These are phyloP conservation scores for Microctonus hyperodae DNA, from an alignment of 2,888 invertebrate species.

Conservation along the genomic window DNA sequence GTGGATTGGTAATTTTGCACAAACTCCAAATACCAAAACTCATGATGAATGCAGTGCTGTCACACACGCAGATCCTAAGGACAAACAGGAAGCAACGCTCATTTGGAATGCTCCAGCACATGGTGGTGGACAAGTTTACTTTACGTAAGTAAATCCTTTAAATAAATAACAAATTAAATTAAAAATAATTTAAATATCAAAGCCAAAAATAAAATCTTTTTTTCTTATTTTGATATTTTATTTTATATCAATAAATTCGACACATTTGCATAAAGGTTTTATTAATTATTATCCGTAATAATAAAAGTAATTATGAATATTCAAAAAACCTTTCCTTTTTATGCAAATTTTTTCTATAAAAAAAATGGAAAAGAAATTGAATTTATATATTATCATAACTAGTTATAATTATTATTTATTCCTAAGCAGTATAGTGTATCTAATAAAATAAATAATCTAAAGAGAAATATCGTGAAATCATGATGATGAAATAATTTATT, in stretches of 20 bases:
- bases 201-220: too few species aligned
- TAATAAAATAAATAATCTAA: neutral
- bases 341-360: neutral
- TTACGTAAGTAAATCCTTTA: conserved; percentile 73
- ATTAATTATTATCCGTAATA: too few species aligned
- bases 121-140: conserved; percentile 75
- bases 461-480: neutral
- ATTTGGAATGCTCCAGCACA: conserved; percentile 78
- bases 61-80: conserved; percentile 79
- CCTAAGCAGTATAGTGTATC: neutral
- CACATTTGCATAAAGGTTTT: too few species aligned
- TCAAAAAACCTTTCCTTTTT: neutral
- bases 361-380: neutral
- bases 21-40: conserved; percentile 76
- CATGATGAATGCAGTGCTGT: conserved; percentile 82
- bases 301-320: too few species aligned
- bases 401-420: neutral
- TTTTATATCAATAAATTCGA: too few species aligned
- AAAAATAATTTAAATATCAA: too few species aligned
- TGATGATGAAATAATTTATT: conserved; percentile 12
- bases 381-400: conserved; percentile 7
- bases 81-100: conserved; percentile 76
- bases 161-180: neutral
- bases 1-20: conserved; percentile 80
- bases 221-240: neutral